These are phyloP conservation scores for Oryzias melastigma DNA, from an alignment of 2,113 vertebrate genomes.

Conservation along the genomic window DNA sequence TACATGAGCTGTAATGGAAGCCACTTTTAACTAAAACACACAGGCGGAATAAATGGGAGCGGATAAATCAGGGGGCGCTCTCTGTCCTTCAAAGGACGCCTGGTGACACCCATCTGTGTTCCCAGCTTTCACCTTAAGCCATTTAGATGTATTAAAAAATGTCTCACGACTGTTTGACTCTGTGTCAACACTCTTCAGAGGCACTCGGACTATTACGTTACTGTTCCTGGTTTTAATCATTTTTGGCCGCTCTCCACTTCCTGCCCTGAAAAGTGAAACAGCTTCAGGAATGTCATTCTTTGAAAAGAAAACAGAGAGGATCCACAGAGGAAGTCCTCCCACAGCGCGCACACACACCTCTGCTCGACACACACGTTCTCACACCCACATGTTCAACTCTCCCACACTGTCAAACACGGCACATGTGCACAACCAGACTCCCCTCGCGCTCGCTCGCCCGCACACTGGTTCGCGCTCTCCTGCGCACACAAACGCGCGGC, in stretches of 20 bases:
- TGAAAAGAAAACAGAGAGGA: constrained; percentile 99
- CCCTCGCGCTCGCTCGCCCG: constrained; percentile 50
- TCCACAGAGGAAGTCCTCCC: constrained; percentile 97
- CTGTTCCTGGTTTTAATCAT: constrained; percentile 96
- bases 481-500: constrained; percentile 57
- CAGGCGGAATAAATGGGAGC: not conserved
- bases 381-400: constrained; percentile 57
- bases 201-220: constrained; percentile 86
- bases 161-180: constrained; percentile 93
- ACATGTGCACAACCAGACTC: constrained; percentile 9
- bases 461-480: constrained; percentile 36
- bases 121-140: constrained; percentile 37
- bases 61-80: constrained; percentile 3
- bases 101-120: constrained; percentile 11
- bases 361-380: constrained; percentile 29
- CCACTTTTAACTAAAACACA: constrained; percentile 8
- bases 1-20: constrained; percentile 5
- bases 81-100: constrained; percentile 5
- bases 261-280: constrained; percentile 98
- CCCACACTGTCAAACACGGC: constrained; percentile 17
- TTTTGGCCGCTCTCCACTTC: constrained; percentile 94
- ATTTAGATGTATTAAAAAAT: constrained; percentile 93
- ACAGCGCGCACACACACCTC: constrained; percentile 72
- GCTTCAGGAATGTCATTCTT: constrained; percentile 99
- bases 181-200: constrained; percentile 85